A percentile compares a stretch with the other conserved stretches of the same genome.
Conservation (phyloP, 2,113 vertebrate genomes). For the Channa maculata region DNA sequence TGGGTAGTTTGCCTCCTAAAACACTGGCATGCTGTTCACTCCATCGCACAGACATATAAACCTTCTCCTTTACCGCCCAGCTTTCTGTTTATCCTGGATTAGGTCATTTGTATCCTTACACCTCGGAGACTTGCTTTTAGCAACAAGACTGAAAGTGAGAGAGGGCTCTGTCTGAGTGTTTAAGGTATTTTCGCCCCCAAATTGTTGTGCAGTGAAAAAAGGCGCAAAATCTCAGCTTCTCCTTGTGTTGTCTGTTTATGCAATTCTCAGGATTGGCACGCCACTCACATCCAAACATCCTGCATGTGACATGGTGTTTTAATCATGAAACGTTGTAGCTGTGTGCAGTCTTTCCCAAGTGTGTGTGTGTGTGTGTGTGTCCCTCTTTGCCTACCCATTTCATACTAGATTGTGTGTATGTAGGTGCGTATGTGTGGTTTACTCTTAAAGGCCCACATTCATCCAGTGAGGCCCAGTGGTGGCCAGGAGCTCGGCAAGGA, state of each 20-base stretch:
- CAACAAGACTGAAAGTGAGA: slow-evolving; percentile 36
- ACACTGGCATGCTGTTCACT: slow-evolving; percentile 65
- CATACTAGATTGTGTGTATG: slow-evolving; percentile 22
- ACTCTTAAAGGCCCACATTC: slow-evolving; percentile 81
- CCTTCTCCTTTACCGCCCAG: slow-evolving; percentile 44
- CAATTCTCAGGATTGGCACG: slow-evolving; percentile 47
- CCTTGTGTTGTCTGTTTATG: slow-evolving; percentile 67
- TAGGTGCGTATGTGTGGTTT: slow-evolving; percentile 45
- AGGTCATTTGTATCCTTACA: slow-evolving; percentile 75
- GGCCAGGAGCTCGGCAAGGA: slow-evolving; percentile 61
- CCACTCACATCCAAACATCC: slow-evolving; percentile 64
- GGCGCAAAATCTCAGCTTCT: not conserved
- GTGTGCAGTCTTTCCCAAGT: slow-evolving; percentile 24
- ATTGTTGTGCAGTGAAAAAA: not conserved
- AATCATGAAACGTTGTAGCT: slow-evolving; percentile 55
- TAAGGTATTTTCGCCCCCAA: slow-evolving; percentile 25
- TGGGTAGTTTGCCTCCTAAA: slow-evolving; percentile 54
- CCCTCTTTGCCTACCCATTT: slow-evolving; percentile 4
- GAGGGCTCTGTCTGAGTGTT: slow-evolving; percentile 51
- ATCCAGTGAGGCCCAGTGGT: slow-evolving; percentile 74
- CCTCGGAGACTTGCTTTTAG: slow-evolving; percentile 62
- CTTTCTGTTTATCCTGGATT: slow-evolving; percentile 69
- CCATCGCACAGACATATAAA: slow-evolving; percentile 47
- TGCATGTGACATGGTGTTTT: slow-evolving; percentile 65
- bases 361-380: slow-evolving; percentile 19